Evolutionary conservation across 2,113 vertebrate species (phyloP).

Genomic region (Upupa epops): DNA sequence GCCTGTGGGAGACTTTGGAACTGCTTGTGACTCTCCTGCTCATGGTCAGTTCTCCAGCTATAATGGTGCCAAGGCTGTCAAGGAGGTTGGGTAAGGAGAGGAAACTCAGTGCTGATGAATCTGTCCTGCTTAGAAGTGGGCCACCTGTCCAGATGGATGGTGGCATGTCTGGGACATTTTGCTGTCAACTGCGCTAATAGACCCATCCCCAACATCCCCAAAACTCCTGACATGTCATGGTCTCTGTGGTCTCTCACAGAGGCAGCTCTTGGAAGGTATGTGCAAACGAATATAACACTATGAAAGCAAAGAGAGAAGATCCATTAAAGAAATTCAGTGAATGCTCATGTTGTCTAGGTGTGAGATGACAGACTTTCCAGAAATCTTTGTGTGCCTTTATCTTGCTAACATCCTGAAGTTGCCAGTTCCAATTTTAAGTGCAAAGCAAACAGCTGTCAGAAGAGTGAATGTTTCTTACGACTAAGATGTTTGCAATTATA

Average conservation of each 20-base stretch:
- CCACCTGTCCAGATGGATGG: neutral
- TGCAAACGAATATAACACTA: neutral
- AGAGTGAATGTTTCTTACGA: neutral
- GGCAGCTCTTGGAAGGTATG: neutral
- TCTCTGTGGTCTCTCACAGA: neutral
- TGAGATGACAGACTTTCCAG: neutral
- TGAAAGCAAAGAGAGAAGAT: neutral
- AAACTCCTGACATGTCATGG: neutral
- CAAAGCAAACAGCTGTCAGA: neutral
- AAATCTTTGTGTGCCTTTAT: neutral
- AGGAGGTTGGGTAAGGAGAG: fast-evolving
- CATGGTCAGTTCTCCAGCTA: neutral
- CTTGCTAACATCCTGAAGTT: neutral
- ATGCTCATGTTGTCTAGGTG: neutral
- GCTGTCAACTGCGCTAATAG: neutral
- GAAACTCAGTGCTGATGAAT: neutral
- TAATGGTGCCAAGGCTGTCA: neutral
- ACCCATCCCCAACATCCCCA: neutral
- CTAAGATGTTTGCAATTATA: neutral
- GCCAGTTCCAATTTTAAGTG: neutral
- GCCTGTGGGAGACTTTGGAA: neutral
- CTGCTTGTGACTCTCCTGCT: neutral
- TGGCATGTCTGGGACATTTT: neutral
- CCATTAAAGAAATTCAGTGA: neutral
- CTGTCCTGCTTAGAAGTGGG: neutral